phyloP scores from a whole-genome alignment of 2,888 invertebrate genomes.

The Mythimna vitellina region DNA sequence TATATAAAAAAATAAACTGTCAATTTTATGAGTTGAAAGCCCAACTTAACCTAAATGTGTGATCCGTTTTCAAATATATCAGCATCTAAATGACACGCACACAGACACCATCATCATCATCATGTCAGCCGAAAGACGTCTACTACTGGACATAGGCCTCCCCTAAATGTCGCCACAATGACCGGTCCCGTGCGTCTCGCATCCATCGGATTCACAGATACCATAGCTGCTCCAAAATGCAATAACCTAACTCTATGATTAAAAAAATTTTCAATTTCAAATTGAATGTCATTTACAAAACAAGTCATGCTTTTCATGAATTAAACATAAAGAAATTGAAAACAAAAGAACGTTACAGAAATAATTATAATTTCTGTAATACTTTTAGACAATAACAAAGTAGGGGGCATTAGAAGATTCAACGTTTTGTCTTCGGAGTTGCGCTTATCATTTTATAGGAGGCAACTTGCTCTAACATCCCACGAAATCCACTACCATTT shows the following conservation, averaged over 20 bases:
- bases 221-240: background rate
- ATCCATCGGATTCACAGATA: no score
- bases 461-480: constrained; percentile 28
- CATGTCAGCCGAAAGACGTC: no score
- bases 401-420: constrained; percentile 55
- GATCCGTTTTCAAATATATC: no score
- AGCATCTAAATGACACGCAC: no score
- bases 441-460: constrained; percentile 60
- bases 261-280: background rate
- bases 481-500: constrained; percentile 24
- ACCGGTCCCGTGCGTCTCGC: no score
- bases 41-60: no score
- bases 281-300: background rate
- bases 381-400: constrained; percentile 55
- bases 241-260: background rate
- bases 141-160: no score
- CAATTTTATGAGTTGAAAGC: no score
- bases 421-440: constrained; percentile 47
- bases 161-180: no score
- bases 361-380: constrained; percentile 54
- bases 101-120: no score
- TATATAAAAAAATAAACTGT: no score
- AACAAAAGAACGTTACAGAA: constrained; percentile 3
- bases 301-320: background rate
- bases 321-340: background rate